Percentiles rank a stretch among this genome's conserved stretches.
These are phyloP conservation scores for Bradynema listronoti DNA, from an alignment of 1,140 invertebrate genomes.

Conservation along the genomic window DNA sequence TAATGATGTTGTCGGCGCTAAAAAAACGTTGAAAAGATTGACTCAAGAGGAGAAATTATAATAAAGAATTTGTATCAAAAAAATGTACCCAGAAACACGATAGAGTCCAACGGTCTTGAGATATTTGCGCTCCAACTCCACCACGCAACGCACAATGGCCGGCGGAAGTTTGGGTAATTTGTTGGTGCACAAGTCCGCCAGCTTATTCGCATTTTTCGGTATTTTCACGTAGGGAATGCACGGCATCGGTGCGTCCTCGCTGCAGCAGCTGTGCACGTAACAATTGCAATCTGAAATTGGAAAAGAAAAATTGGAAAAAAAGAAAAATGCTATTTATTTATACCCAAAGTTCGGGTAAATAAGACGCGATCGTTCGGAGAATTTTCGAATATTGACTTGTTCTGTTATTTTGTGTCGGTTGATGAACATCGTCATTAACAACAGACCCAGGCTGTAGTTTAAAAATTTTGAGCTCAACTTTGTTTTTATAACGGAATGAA, in stretches of 20 bases:
- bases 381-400: no score
- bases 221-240: conserved; percentile 22
- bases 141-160: conserved; percentile 82
- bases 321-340: no score
- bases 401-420: no score
- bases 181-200: conserved; percentile 61
- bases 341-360: no score
- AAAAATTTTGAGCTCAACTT: no score
- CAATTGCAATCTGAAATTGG: conserved; percentile 31
- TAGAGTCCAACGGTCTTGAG: conserved; percentile 80
- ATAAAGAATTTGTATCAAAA: neutral
- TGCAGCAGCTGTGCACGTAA: conserved; percentile 19
- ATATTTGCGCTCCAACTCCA: conserved; percentile 78
- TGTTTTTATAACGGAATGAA: no score
- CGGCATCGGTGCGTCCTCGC: conserved; percentile 21
- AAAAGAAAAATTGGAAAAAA: no score
- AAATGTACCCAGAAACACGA: conserved; percentile 74
- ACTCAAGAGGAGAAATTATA: no score
- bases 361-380: no score
- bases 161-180: conserved; percentile 83
- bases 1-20: conserved; percentile 10
- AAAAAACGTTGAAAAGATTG: no score
- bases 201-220: conserved; percentile 16
- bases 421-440: no score
- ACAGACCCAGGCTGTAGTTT: no score